A percentile compares a stretch with the other conserved stretches of the same genome.
Conservation (phyloP, 2,113 vertebrate genomes). For the Nothocercus nigrocapillus region DNA sequence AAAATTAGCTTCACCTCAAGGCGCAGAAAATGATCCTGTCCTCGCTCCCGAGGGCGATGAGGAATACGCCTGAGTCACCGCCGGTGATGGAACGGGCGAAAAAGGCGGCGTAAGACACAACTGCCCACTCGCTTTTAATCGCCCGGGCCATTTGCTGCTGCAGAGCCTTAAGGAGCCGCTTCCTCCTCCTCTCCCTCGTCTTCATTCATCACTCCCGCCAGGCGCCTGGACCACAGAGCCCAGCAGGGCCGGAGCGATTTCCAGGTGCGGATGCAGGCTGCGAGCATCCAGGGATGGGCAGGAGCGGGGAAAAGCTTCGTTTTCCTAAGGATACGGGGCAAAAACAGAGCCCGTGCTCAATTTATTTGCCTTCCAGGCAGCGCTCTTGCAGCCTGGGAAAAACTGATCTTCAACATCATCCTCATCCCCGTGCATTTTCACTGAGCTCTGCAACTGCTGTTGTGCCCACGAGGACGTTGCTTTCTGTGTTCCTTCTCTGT, state of each 20-base stretch:
- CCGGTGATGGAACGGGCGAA: conserved; percentile 65
- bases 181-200: conserved; percentile 56
- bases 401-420: not conserved
- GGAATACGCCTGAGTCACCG: conserved; percentile 71
- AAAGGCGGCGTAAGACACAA: conserved; percentile 63
- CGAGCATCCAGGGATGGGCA: not conserved
- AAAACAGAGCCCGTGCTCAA: not conserved
- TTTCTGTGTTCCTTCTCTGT: not conserved
- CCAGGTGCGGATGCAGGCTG: not conserved
- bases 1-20: conserved; percentile 72
- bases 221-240: not conserved
- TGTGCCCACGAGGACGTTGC: not conserved
- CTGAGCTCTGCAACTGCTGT: not conserved
- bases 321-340: not conserved
- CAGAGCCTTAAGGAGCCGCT: conserved; percentile 21
- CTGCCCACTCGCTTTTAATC: conserved; percentile 68
- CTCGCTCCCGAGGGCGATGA: conserved; percentile 64
- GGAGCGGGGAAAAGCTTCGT: not conserved
- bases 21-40: conserved; percentile 69
- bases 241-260: not conserved
- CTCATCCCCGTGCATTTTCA: not conserved
- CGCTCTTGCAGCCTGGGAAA: not conserved
- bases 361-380: not conserved
- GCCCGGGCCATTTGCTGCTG: conserved; percentile 62
- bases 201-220: conserved; percentile 44